A percentile compares a stretch with the other conserved stretches of the same genome.
Evolutionary conservation across 2,797 vertebrate species (phyloP).

Genomic region (Fundulus diaphanus): DNA sequence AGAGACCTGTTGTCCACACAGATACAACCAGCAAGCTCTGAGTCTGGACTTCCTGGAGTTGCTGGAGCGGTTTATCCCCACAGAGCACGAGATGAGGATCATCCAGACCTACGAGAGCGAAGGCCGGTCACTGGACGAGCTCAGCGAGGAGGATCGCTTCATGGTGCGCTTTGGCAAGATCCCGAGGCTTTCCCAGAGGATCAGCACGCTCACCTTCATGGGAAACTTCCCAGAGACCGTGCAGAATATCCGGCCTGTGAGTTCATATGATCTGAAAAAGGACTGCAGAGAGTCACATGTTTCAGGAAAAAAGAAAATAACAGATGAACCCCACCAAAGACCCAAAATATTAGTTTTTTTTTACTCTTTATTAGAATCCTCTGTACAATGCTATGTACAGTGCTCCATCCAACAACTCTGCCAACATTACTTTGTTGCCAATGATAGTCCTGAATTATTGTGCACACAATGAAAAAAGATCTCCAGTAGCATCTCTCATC

Average conservation of each 20-base stretch:
- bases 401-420: background rate
- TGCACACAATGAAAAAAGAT: background rate
- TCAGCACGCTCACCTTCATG: conserved; percentile 92
- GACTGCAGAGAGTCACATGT: background rate
- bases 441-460: background rate
- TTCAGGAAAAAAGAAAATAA: background rate
- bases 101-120: conserved; percentile 87
- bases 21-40: conserved; percentile 88
- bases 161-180: conserved; percentile 92
- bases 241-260: conserved; percentile 89
- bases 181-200: conserved; percentile 86
- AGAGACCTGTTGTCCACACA: conserved; percentile 39
- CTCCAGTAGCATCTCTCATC: background rate
- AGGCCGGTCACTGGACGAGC: conserved; percentile 83
- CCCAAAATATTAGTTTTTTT: background rate
- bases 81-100: conserved; percentile 86
- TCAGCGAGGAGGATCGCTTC: conserved; percentile 93
- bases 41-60: conserved; percentile 94
- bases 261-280: conserved; percentile 5
- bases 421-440: no score
- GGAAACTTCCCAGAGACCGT: conserved; percentile 89
- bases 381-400: background rate
- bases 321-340: background rate
- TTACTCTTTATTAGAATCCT: background rate
- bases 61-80: conserved; percentile 91